Conservation (phyloP, 2,888 invertebrate species). For the Leptinotarsa peninsularis region DNA sequence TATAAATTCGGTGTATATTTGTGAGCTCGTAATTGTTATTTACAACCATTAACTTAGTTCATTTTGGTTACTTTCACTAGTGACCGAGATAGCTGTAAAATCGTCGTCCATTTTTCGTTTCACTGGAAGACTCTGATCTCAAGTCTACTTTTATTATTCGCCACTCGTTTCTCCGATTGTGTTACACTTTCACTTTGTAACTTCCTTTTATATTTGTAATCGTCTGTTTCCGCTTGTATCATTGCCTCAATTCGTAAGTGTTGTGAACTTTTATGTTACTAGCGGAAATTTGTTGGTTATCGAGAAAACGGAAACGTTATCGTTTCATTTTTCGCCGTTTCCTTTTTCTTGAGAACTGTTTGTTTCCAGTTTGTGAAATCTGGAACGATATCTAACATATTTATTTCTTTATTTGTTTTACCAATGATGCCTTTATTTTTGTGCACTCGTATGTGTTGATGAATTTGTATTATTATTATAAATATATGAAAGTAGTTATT, state of each 20-base stretch:
- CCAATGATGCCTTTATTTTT: slow-evolving; percentile 28
- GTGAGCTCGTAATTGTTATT: neutral
- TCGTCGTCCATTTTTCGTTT: slow-evolving; percentile 15
- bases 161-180: slow-evolving; percentile 2
- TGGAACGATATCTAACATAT: slow-evolving; percentile 25
- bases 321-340: slow-evolving; percentile 9
- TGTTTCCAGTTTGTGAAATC: neutral
- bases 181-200: slow-evolving; percentile 32
- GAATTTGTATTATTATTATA: slow-evolving; percentile 25
- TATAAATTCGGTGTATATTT: neutral
- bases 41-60: neutral
- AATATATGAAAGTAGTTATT: slow-evolving; percentile 34
- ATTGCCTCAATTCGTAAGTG: slow-evolving; percentile 18
- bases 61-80: slow-evolving; percentile 2
- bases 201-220: slow-evolving; percentile 31
- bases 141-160: slow-evolving; percentile 15
- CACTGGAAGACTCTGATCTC: slow-evolving; percentile 14
- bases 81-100: neutral
- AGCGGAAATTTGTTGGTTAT: slow-evolving; percentile 22
- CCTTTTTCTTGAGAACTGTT: slow-evolving; percentile 18
- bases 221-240: slow-evolving; percentile 28
- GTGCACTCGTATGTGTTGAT: slow-evolving; percentile 30
- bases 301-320: slow-evolving; percentile 29
- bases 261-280: slow-evolving; percentile 16
- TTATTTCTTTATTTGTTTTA: slow-evolving; percentile 29